phyloP scores from a whole-genome alignment of 1,140 invertebrate species.

The Eumeta japonica region DNA sequence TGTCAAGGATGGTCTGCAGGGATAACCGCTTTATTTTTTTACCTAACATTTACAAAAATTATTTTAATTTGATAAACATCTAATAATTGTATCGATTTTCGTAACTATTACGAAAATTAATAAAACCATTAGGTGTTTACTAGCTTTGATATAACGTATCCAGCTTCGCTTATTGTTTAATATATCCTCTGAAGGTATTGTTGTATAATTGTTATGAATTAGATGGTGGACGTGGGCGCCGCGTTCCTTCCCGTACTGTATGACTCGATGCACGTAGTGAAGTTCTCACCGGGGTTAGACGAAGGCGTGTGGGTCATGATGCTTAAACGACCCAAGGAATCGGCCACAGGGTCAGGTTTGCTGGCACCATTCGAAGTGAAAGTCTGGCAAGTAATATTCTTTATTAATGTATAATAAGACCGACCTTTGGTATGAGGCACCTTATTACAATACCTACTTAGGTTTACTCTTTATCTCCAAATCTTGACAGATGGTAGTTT shows the following conservation, averaged over 20 bases:
- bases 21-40: no score
- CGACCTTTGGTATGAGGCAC: no score
- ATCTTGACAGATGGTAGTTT: no score
- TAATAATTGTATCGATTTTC: no score
- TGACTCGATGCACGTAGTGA: slow-evolving; percentile 57
- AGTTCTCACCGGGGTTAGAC: slow-evolving; percentile 68
- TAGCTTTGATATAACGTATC: not conserved
- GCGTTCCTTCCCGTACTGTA: slow-evolving; percentile 73
- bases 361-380: slow-evolving; percentile 74
- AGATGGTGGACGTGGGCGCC: slow-evolving; percentile 75
- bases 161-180: not conserved
- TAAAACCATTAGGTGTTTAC: no score
- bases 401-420: no score
- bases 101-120: no score
- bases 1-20: no score
- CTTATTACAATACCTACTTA: not conserved
- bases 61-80: no score
- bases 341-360: slow-evolving; percentile 78
- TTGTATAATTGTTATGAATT: slow-evolving; percentile 1
- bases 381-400: slow-evolving; percentile 65
- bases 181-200: not conserved
- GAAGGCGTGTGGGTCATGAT: slow-evolving; percentile 74
- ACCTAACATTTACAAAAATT: no score
- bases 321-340: slow-evolving; percentile 74
- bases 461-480: no score